Evolutionary conservation across 2,888 invertebrate species (phyloP), one percentile per base, ranked within the genome.

Genomic region (Meta bourneti): DNA sequence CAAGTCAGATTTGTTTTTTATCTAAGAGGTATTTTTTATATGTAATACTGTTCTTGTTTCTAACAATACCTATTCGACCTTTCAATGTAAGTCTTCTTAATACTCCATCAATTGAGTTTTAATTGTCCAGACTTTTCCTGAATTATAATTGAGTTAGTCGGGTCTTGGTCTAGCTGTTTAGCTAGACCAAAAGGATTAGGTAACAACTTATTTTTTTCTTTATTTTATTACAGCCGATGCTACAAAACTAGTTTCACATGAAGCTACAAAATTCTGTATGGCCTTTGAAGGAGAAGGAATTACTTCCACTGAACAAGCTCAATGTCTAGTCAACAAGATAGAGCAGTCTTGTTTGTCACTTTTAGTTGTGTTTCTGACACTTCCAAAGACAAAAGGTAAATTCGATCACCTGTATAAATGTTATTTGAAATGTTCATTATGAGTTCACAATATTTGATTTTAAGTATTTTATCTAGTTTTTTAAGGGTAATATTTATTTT

Each of bases 221-320:
- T 19, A 48, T n/a, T 6, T 6, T 69, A 54, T 52, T 78, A 70
- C 72, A 91, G 92, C 49, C 75, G 89, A 79, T 54, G 92, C 92
- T 51, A 80, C 85, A 72, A 92, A 92, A 52, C 71, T 92, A 48
- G n/a, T 92, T 20, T 92, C 92, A 8, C 92, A 92, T 85, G 92
- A 92, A 80, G 89, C 85, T n/a, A 92, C 92, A 6, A 92, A 92
- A 61, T 81, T 92, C 20, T 92, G 92, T 77, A 51, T 92, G 82
- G 83, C 83, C 52, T 92, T 92, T 81, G 75, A 81, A 20, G 80
- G 75, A 75, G 75, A 75, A 16, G 83, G 70, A 13, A 69, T 81
- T 8, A 80, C 81, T 11, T 77, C 92, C 16, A 51, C 1, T 52
- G 77, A 89, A 81, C 85, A 89, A 80, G 81, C 81, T 61, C 74